Evolutionary conservation across 1,140 invertebrate species (phyloP).

Genomic region (Euwallacea similis): DNA sequence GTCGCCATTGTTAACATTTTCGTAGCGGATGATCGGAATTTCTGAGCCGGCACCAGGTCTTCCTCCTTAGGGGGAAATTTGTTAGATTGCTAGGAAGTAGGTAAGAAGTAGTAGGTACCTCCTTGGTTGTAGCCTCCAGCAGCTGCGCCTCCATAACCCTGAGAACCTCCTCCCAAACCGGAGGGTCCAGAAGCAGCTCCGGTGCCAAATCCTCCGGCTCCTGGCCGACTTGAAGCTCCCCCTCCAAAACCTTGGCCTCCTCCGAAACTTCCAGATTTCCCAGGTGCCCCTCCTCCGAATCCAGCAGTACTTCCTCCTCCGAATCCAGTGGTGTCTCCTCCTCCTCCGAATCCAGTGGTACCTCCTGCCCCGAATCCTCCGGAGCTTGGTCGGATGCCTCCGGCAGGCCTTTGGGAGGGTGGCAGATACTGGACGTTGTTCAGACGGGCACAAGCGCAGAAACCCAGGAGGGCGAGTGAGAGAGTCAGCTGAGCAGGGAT

Average conservation of each 20-base stretch:
- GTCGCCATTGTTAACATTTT: slow-evolving; percentile 53
- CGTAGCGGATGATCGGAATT: slow-evolving; percentile 56
- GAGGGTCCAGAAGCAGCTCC: background rate
- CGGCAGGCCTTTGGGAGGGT: slow-evolving; percentile 19
- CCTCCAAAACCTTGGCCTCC: slow-evolving; percentile 1
- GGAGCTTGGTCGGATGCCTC: slow-evolving; percentile 24
- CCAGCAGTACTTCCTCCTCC: background rate
- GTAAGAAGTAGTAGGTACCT: background rate
- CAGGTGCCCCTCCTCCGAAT: background rate
- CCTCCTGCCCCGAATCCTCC: slow-evolving; percentile 31
- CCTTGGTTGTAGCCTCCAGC: slow-evolving; percentile 4
- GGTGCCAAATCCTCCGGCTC: background rate
- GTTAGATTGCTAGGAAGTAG: too few relatives aligned
- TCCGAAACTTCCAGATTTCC: background rate
- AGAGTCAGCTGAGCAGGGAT: slow-evolving; percentile 3
- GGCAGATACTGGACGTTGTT: slow-evolving; percentile 38
- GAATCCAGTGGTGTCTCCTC: background rate
- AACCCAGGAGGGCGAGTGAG: slow-evolving; percentile 32
- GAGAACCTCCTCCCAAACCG: background rate
- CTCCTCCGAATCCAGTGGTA: slow-evolving; percentile 8
- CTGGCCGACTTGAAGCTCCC: background rate
- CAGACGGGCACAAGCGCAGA: slow-evolving; percentile 35
- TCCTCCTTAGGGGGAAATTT: slow-evolving; percentile 9
- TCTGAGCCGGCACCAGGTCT: slow-evolving; percentile 37
- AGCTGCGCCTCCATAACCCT: background rate